A percentile compares a stretch with the other conserved stretches of the same genome.
phyloP scores from a whole-genome alignment of 35 echinoderm and acorn worm species.

The Strongylocentrotus purpuratus region DNA sequence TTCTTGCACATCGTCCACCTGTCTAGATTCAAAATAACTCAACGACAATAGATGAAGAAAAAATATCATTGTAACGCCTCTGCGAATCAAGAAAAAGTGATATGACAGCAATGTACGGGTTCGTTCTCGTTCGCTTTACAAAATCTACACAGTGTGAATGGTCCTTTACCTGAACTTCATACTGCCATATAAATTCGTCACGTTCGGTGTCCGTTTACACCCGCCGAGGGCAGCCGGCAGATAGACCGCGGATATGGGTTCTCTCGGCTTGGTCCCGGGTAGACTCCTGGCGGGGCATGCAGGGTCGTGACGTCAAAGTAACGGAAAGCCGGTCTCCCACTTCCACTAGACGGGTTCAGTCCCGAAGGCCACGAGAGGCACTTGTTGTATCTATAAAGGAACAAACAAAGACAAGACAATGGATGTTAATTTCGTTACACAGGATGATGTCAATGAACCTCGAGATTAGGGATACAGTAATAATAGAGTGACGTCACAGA shows the following conservation, averaged over 20 bases:
- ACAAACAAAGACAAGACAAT: neutral
- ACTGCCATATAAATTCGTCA: neutral
- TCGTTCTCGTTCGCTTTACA: no score
- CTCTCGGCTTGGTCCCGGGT: neutral
- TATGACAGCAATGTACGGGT: no score
- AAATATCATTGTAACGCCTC: no score
- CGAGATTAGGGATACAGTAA: neutral
- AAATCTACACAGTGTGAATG: neutral
- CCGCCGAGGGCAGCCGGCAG: neutral
- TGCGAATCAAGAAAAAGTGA: no score
- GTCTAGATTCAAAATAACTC: no score
- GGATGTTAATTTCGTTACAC: neutral
- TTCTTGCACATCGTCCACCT: no score
- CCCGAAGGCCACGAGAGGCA: neutral
- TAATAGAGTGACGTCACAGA: neutral
- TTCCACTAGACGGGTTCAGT: neutral
- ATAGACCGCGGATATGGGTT: neutral
- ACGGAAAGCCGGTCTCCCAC: slow-evolving; percentile 7
- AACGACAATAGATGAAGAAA: no score
- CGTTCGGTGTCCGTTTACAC: neutral
- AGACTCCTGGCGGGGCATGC: neutral
- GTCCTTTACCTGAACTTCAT: neutral
- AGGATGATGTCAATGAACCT: neutral
- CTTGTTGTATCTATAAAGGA: neutral
- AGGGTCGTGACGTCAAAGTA: neutral